Base-by-base conservation (phyloP, 2,888 invertebrate species). In the Troides oblongomaculatus region DNA sequence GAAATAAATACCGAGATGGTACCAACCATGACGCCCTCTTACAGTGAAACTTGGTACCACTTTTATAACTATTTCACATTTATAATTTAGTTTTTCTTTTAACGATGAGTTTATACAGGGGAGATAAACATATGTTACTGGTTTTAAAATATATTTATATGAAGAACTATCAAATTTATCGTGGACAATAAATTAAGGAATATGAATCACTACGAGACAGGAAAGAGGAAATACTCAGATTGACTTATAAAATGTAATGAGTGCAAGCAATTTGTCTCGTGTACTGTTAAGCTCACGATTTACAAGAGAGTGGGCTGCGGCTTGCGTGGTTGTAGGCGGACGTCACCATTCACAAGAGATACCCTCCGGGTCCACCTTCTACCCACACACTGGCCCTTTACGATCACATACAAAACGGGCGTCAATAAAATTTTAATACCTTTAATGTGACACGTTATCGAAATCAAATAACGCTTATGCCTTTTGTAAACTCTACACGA, bases 281-380 rank as follows among this genome's bases (percentile, higher is more conserved):
- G 81, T 86, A 87, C 90, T 86, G 90, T 90, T 90, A 90, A 79
- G 79, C 78, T 81, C 81, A 85, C 81, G 83, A 87, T 89, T 90
- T 90, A 90, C 82, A 81, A 78, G 76, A 76, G 78, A 73, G 92
- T 90, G 79, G 90, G 92, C 74, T 74, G 75, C 71, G 63, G 79
- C 81, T 80, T 86, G 80, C 81, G 82, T 81, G 81, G 78, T 66
- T 79, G 90, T 90, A 78, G 90, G 90, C 87, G 88, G 64, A 57
- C 58, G 82, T 72, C 74, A 73, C 83, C 85, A 88, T 88, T 90
- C 82, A 85, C 83, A 79, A 87, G 85, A 84, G 83, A 87, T 85
- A 81, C 83, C 79, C 81, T 80, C 81, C 78, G 74, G 73, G 57
- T 62, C 72, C 71, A 73, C 80, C 79, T 79, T 50, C 87, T 84